A percentile compares a stretch with the other conserved stretches of the same genome.
Conservation (phyloP, 2,797 vertebrate genomes). For the Distichodus sexfasciatus region DNA sequence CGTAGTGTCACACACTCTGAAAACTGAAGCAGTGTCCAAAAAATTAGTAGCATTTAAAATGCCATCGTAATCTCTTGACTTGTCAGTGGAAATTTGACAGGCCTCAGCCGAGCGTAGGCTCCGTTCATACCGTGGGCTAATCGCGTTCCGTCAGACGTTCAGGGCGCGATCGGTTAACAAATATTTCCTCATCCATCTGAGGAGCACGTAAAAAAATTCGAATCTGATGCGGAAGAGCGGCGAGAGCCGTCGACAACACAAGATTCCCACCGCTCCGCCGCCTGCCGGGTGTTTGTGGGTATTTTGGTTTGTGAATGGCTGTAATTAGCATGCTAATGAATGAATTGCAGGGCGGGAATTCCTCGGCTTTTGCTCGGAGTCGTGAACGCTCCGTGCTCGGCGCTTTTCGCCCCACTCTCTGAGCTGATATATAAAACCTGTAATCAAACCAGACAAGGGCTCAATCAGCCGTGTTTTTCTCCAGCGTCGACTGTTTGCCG, state of each 20-base stretch:
- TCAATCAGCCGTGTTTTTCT: constrained; percentile 51
- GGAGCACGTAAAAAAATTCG: constrained; percentile 25
- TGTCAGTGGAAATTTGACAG: constrained; percentile 37
- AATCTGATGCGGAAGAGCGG: constrained; percentile 38
- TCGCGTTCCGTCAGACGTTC: constrained; percentile 40
- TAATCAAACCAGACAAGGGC: constrained; percentile 58
- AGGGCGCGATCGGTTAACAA: constrained; percentile 32
- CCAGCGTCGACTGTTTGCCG: constrained; percentile 45
- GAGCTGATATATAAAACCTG: constrained; percentile 59
- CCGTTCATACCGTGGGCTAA: constrained; percentile 35
- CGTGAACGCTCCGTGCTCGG: constrained; percentile 22
- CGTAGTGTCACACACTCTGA: background rate
- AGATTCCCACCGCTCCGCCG: constrained; percentile 15
- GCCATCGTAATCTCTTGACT: constrained; percentile 38
- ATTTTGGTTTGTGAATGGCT: constrained; percentile 53
- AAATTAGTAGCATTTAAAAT: constrained; percentile 14
- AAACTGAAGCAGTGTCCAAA: background rate
- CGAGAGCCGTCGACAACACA: constrained; percentile 28
- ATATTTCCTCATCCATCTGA: constrained; percentile 38
- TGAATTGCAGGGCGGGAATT: constrained; percentile 46
- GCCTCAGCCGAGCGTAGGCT: constrained; percentile 28
- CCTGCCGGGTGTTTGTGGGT: constrained; percentile 36
- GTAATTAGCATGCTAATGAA: constrained; percentile 56
- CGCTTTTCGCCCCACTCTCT: constrained; percentile 35
- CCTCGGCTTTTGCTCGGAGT: constrained; percentile 47